A percentile compares a stretch with the other conserved stretches of the same genome.
These are phyloP conservation scores for Tethea ocularis DNA, from an alignment of 2,888 invertebrate species.

Conservation along the genomic window DNA sequence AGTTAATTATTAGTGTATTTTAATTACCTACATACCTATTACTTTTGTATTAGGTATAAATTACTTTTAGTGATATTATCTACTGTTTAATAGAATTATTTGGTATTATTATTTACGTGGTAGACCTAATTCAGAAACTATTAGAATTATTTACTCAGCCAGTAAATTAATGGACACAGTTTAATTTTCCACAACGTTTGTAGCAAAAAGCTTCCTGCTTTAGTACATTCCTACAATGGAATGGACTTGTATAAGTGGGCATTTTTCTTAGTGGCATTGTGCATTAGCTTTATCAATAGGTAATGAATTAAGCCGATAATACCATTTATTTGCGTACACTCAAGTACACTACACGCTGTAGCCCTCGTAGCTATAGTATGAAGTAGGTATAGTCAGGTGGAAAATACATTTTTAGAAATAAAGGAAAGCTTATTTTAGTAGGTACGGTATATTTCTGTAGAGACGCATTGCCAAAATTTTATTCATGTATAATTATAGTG, in stretches of 20 bases:
- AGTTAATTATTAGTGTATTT: too few species aligned
- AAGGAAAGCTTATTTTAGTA: too few species aligned
- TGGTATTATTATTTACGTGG: too few species aligned
- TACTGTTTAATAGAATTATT: too few species aligned
- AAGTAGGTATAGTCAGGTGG: background rate
- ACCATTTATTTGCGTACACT: constrained; percentile 2
- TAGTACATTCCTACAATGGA: background rate
- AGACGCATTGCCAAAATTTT: too few species aligned
- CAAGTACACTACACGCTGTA: background rate
- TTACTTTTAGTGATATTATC: too few species aligned
- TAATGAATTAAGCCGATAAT: constrained; percentile 2
- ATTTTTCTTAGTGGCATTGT: background rate
- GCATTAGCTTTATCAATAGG: constrained; percentile 1
- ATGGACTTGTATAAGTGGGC: background rate
- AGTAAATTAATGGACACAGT: background rate
- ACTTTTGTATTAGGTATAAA: too few species aligned
- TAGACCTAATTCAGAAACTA: too few species aligned
- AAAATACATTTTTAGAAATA: background rate
- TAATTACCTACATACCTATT: too few species aligned
- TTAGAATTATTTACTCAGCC: background rate
- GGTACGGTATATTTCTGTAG: too few species aligned
- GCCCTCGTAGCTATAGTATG: background rate
- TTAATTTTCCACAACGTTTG: background rate
- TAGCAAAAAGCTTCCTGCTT: background rate
- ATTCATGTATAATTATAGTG: too few species aligned